These are phyloP conservation scores for Muntiacus muntjak DNA, from an alignment of 2,113 vertebrate genomes.

Conservation along the genomic window DNA sequence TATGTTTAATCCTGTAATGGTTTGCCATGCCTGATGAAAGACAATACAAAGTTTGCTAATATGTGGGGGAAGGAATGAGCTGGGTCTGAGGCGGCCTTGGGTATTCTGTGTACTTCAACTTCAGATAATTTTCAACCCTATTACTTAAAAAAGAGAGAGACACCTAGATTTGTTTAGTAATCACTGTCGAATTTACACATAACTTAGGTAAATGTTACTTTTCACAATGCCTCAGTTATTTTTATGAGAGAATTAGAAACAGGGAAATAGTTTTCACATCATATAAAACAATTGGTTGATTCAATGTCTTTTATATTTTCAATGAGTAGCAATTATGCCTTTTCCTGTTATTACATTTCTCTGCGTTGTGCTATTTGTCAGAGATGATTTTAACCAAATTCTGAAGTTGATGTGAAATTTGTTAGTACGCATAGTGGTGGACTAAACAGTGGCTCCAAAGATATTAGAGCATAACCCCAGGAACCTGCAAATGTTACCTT, in stretches of 20 bases:
- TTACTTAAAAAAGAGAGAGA: background rate
- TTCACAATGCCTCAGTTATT: background rate
- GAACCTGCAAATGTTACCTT: background rate
- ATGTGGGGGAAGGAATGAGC: background rate
- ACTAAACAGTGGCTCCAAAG: background rate
- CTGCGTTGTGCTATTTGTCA: background rate
- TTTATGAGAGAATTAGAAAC: constrained; percentile 4
- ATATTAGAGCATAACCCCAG: background rate
- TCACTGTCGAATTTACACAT: background rate
- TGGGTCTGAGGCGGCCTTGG: background rate
- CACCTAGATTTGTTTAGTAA: background rate
- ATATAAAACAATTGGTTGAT: background rate
- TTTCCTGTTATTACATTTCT: background rate
- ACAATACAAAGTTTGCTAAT: background rate
- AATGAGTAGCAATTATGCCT: background rate
- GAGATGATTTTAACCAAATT: background rate
- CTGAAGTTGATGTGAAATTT: background rate
- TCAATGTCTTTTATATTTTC: background rate
- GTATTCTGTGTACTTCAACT: background rate
- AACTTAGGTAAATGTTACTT: background rate
- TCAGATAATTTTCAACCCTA: background rate
- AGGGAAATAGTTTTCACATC: background rate
- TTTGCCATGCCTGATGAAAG: background rate
- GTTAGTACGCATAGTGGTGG: background rate
- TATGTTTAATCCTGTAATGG: background rate